These are phyloP conservation scores for Engystomops pustulosus DNA, from an alignment of 2,113 vertebrate genomes.

Conservation along the genomic window DNA sequence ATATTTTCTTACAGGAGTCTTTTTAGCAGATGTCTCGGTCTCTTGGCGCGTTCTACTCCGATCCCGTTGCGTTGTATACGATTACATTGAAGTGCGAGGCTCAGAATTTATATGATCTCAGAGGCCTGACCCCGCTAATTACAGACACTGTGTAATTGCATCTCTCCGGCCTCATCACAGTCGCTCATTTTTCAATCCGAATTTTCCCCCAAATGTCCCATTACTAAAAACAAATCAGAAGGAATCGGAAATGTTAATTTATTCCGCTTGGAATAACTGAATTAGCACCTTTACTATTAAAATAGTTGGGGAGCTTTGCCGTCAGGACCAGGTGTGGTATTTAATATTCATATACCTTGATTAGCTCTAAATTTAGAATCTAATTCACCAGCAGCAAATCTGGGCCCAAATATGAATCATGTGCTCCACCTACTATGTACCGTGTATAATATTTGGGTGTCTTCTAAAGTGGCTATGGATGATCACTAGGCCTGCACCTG, in stretches of 20 bases:
- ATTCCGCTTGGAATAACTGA: conserved; percentile 35
- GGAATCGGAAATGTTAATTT: conserved; percentile 42
- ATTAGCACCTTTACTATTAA: conserved; percentile 28
- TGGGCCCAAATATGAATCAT: not conserved
- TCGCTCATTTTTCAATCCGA: conserved; percentile 3
- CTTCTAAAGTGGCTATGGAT: no score
- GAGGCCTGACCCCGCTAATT: conserved; percentile 44
- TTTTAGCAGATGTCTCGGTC: conserved; percentile 16
- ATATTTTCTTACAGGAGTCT: conserved; percentile 20
- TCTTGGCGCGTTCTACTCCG: not conserved
- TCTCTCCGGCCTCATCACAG: conserved; percentile 49
- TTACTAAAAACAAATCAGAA: conserved; percentile 47
- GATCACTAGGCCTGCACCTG: no score
- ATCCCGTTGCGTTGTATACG: conserved; percentile 8
- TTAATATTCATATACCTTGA: conserved; percentile 47
- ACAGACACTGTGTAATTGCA: conserved; percentile 48
- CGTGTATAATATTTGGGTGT: not conserved
- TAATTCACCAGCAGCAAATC: not conserved
- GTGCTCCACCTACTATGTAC: not conserved
- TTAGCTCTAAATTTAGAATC: not conserved
- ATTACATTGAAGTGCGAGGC: conserved; percentile 17
- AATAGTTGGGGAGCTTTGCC: not conserved
- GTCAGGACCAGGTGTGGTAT: conserved; percentile 12
- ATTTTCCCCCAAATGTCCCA: conserved; percentile 31
- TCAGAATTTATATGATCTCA: conserved; percentile 38